phyloP scores from a whole-genome alignment of 2,113 vertebrate species.

The Aegithalos caudatus region DNA sequence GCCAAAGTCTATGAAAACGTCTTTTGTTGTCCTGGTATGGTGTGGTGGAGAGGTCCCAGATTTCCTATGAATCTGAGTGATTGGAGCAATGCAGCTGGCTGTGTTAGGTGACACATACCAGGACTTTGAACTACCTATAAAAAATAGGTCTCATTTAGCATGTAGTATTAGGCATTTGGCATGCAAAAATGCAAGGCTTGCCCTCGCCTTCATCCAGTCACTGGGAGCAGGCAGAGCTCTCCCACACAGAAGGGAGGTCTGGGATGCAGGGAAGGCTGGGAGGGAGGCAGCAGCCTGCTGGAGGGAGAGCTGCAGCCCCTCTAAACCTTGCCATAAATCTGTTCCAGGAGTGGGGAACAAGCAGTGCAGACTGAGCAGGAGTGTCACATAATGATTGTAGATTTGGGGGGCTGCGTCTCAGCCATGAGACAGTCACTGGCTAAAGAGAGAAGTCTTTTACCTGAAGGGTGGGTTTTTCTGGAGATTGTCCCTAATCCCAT shows the following conservation, averaged over 20 bases:
- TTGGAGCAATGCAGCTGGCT: neutral
- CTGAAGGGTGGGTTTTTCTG: neutral
- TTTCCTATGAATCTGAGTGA: constrained; percentile 38
- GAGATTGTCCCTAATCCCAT: neutral
- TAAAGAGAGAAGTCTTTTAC: neutral
- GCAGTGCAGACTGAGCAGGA: neutral
- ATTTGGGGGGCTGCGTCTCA: accelerated
- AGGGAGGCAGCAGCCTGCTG: too few relatives aligned
- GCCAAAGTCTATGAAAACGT: constrained; percentile 47
- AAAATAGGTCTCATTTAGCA: constrained; percentile 10
- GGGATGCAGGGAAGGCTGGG: too few relatives aligned
- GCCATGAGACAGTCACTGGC: accelerated
- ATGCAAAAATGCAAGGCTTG: neutral
- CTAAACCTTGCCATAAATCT: neutral
- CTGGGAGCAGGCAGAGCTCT: neutral
- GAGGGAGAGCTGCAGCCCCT: neutral
- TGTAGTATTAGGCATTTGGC: neutral
- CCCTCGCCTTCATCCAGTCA: neutral
- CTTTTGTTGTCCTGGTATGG: constrained; percentile 51
- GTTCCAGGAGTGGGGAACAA: neutral
- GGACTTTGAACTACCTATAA: constrained; percentile 54
- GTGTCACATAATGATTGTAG: neutral
- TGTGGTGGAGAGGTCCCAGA: constrained; percentile 57
- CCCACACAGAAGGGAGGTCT: neutral
- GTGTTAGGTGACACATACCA: constrained; percentile 72